Percentiles rank a stretch among this genome's conserved stretches.
Evolutionary conservation across 1,140 invertebrate genomes (phyloP).

Genomic region (Drosophila gunungcola): DNA sequence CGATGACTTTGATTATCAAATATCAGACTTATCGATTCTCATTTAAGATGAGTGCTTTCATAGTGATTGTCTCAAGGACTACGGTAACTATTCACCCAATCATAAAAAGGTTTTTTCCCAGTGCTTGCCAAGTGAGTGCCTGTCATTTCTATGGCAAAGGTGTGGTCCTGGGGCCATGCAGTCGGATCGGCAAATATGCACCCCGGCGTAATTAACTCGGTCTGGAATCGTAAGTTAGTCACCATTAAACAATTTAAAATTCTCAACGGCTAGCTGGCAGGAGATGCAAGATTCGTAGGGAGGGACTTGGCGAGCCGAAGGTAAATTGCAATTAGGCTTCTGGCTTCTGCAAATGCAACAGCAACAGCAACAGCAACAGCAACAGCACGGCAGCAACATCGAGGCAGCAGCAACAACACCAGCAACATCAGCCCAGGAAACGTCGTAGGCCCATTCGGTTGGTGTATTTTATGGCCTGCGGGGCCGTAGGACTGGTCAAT

Average conservation of each 20-base stretch:
- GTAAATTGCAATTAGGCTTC: slow-evolving; percentile 84
- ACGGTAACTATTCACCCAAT: not conserved
- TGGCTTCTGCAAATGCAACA: slow-evolving; percentile 72
- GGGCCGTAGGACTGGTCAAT: slow-evolving; percentile 61
- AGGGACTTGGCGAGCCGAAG: slow-evolving; percentile 54
- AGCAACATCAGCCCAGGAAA: slow-evolving; percentile 18
- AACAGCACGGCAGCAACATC: slow-evolving; percentile 23
- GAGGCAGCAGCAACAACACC: slow-evolving; percentile 13
- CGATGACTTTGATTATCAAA: too few species aligned
- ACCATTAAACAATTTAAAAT: slow-evolving; percentile 84
- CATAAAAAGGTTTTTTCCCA: not conserved
- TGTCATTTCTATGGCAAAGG: slow-evolving; percentile 44
- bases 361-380: slow-evolving; percentile 20
- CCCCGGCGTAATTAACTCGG: slow-evolving; percentile 81
- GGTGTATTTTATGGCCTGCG: slow-evolving; percentile 75
- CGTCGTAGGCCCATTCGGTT: slow-evolving; percentile 64
- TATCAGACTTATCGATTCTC: too few species aligned
- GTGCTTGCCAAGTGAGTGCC: slow-evolving; percentile 14
- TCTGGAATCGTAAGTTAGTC: slow-evolving; percentile 82
- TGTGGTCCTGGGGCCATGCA: slow-evolving; percentile 54
- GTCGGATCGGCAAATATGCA: slow-evolving; percentile 76
- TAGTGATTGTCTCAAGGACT: not conserved
- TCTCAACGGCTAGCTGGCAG: slow-evolving; percentile 61
- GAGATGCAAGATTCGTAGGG: slow-evolving; percentile 17
- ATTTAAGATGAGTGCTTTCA: too few species aligned